These are phyloP conservation scores for Scaptomyza polygonia DNA, from an alignment of 2,888 invertebrate genomes.

Conservation along the genomic window DNA sequence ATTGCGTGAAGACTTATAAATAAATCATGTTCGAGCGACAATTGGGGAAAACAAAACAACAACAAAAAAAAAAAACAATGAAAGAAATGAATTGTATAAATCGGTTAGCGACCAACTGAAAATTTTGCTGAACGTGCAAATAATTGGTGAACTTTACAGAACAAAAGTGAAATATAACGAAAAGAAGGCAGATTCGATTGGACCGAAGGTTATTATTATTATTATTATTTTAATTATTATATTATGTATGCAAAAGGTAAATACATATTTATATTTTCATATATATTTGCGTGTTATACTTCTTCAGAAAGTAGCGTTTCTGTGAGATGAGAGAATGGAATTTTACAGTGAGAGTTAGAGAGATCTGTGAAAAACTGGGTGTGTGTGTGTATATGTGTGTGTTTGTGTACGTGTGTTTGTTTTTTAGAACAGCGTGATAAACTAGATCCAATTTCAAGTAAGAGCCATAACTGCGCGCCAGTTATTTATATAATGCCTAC, in stretches of 20 bases:
- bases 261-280: slow-evolving; percentile 39
- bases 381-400: neutral
- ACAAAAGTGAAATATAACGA: slow-evolving; percentile 1
- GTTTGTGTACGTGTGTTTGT: neutral
- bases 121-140: slow-evolving; percentile 43
- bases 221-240: slow-evolving; percentile 13
- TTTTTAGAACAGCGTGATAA: slow-evolving; percentile 1
- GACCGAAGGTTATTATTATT: neutral
- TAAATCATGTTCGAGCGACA: slow-evolving; percentile 59
- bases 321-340: slow-evolving; percentile 36
- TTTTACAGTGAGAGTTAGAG: slow-evolving; percentile 37
- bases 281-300: slow-evolving; percentile 12
- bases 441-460: slow-evolving; percentile 8
- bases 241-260: slow-evolving; percentile 27
- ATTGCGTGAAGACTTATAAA: slow-evolving; percentile 65
- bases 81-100: slow-evolving; percentile 32
- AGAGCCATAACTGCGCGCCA: slow-evolving; percentile 3
- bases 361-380: slow-evolving; percentile 13
- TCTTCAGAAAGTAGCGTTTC: slow-evolving; percentile 5
- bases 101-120: slow-evolving; percentile 35
- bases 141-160: slow-evolving; percentile 37
- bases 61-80: slow-evolving; percentile 47
- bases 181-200: slow-evolving; percentile 4
- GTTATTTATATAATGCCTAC: slow-evolving; percentile 4
- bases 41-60: slow-evolving; percentile 60